These are phyloP conservation scores for Rotaria socialis DNA, from an alignment of 2,888 invertebrate genomes.

Conservation along the genomic window DNA sequence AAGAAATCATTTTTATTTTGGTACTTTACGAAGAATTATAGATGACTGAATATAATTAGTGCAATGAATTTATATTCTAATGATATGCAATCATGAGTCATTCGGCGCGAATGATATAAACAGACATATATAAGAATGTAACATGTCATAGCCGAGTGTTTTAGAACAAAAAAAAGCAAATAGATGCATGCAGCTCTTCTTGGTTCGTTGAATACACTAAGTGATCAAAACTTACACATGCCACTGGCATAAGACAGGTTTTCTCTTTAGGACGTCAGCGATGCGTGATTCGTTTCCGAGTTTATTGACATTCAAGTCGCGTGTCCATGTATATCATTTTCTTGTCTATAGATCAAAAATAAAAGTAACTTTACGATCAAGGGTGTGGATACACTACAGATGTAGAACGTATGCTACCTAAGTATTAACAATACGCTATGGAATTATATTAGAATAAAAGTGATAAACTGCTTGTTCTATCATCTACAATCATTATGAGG, in stretches of 20 bases:
- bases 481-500: not conserved
- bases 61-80: too few species aligned
- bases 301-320: not conserved
- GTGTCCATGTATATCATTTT: not conserved
- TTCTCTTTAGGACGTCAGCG: not conserved
- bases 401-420: not conserved
- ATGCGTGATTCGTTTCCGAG: not conserved
- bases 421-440: not conserved
- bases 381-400: not conserved
- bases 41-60: too few species aligned
- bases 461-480: not conserved
- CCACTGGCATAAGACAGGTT: not conserved
- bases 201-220: not conserved
- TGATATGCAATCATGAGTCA: not conserved
- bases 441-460: not conserved
- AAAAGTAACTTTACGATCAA: not conserved
- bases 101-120: not conserved
- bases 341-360: not conserved
- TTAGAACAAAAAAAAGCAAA: not conserved
- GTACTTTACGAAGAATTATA: too few species aligned
- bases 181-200: too few species aligned
- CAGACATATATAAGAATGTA: not conserved
- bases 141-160: not conserved
- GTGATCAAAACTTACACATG: not conserved
- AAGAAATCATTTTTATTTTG: too few species aligned